These are phyloP conservation scores for Diplazon laetatorius DNA, from an alignment of 2,888 invertebrate genomes.

Conservation along the genomic window DNA sequence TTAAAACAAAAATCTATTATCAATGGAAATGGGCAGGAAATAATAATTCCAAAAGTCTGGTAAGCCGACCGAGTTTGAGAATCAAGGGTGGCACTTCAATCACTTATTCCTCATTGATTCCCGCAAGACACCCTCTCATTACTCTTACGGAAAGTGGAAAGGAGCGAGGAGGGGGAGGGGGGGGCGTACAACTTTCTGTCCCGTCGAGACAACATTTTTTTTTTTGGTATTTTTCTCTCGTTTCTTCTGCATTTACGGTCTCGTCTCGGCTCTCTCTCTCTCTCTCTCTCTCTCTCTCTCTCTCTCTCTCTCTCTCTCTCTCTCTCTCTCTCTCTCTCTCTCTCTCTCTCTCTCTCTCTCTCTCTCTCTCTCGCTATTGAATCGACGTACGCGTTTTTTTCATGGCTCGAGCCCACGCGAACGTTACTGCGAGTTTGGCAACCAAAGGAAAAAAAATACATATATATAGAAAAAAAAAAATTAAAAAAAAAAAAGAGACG, in stretches of 20 bases:
- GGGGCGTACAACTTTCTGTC: constrained; percentile 45
- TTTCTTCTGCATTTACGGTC: constrained; percentile 15
- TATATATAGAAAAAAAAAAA: no score
- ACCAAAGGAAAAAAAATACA: constrained; percentile 54
- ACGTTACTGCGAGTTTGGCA: constrained; percentile 22
- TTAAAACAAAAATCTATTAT: no score
- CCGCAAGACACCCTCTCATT: constrained; percentile 53
- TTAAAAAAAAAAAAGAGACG: constrained; percentile 61
- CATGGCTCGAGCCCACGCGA: constrained; percentile 29
- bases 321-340: constrained; percentile 34
- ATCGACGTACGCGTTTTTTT: constrained; percentile 37
- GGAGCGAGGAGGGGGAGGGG: no score
- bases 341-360: constrained; percentile 43
- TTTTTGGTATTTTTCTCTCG: constrained; percentile 19
- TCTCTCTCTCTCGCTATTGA: constrained; percentile 46
- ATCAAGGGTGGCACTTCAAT: no score
- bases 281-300: no score
- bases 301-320: no score
- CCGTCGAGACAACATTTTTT: constrained; percentile 45
- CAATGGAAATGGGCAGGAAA: no score
- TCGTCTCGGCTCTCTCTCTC: no score
- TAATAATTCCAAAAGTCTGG: no score
- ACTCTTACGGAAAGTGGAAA: constrained; percentile 41
- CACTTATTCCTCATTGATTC: constrained; percentile 48
- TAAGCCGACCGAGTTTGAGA: background rate